Evolutionary conservation across 2,113 vertebrate species (phyloP).

Genomic region (Oenanthe melanoleuca): DNA sequence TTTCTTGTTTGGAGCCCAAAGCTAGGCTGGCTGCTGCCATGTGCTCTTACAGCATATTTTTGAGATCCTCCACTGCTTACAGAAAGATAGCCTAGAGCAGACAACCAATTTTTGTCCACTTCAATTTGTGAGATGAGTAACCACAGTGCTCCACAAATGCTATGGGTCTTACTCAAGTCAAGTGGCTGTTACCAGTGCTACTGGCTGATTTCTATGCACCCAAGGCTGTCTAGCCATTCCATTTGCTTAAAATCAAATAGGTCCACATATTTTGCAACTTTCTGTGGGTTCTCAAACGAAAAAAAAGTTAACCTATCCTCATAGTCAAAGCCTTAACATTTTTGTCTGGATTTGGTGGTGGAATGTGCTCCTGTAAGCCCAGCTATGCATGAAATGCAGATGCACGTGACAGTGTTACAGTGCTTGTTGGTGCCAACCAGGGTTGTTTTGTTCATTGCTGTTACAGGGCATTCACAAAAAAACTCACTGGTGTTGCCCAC

Average conservation of each 20-base stretch:
- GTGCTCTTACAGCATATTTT: not conserved
- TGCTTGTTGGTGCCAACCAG: not conserved
- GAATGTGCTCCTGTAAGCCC: not conserved
- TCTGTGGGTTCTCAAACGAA: not conserved
- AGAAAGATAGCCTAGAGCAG: not conserved
- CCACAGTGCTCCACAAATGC: not conserved
- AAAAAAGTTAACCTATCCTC: not conserved
- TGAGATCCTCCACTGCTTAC: not conserved
- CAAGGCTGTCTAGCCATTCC: not conserved
- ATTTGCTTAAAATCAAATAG: not conserved
- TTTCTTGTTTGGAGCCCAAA: not conserved
- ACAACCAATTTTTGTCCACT: not conserved
- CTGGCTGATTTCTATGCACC: not conserved
- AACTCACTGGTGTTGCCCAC: not conserved
- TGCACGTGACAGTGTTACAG: not conserved
- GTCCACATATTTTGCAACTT: not conserved
- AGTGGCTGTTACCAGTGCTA: not conserved
- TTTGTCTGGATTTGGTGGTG: conserved; percentile 17
- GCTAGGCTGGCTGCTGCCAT: not conserved
- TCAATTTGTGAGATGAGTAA: not conserved
- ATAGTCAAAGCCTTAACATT: not conserved
- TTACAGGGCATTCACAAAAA: not conserved
- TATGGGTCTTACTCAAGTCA: not conserved
- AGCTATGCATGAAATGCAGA: not conserved
- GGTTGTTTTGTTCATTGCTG: not conserved